phyloP scores from a whole-genome alignment of 2,797 vertebrate species.

The Botia kubotai region DNA sequence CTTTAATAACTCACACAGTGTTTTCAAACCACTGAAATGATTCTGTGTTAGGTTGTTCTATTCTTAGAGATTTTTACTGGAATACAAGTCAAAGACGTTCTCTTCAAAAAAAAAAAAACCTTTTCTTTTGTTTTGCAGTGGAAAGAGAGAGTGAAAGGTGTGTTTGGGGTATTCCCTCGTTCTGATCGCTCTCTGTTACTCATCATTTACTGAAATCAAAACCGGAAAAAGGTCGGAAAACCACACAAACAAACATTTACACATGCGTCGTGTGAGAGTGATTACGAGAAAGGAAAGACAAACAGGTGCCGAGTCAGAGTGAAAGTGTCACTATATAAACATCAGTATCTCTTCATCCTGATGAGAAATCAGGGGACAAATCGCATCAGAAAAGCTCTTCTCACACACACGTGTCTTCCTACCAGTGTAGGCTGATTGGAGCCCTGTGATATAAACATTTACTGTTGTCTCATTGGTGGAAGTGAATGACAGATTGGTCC shows the following conservation, averaged over 20 bases:
- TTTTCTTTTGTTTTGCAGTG: neutral
- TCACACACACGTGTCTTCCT: neutral
- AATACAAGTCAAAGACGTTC: neutral
- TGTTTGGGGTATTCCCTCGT: constrained; percentile 50
- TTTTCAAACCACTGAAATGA: no score
- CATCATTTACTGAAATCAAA: constrained; percentile 62
- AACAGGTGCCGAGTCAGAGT: constrained; percentile 57
- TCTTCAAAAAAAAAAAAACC: neutral
- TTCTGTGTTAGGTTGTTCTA: neutral
- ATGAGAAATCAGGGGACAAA: constrained; percentile 32
- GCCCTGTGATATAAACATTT: constrained; percentile 5
- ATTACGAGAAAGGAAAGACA: constrained; percentile 48
- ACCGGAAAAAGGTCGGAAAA: constrained; percentile 42
- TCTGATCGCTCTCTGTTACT: constrained; percentile 47
- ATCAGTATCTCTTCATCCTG: constrained; percentile 15
- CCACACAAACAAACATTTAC: constrained; percentile 43
- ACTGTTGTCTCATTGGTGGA: neutral
- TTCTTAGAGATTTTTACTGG: constrained; percentile 26
- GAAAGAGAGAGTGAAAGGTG: constrained; percentile 29
- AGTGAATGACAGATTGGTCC: constrained; percentile 4
- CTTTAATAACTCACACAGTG: neutral
- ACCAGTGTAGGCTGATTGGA: neutral
- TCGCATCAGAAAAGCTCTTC: neutral
- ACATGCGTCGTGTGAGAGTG: constrained; percentile 24
- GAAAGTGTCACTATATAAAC: constrained; percentile 53